A percentile compares a stretch with the other conserved stretches of the same genome.
Evolutionary conservation across 2,888 invertebrate genomes (phyloP).

Genomic region (Drosophila kambysellisi): DNA sequence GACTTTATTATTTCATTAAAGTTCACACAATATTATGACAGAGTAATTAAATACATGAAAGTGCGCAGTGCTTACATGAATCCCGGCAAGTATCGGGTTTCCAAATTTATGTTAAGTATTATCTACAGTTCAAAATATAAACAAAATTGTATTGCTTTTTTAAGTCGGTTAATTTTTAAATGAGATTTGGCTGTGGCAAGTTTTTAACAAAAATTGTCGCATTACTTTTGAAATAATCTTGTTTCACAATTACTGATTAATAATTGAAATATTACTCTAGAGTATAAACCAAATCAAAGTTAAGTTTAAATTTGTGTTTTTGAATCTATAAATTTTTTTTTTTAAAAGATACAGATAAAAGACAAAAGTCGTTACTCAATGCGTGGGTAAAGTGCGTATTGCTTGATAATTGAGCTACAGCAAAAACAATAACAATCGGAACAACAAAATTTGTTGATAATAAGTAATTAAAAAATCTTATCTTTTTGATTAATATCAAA

Average conservation of each 20-base stretch:
- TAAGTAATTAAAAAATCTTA: conserved; percentile 70
- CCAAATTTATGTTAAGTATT: background rate
- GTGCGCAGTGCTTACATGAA: background rate
- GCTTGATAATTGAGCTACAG: background rate
- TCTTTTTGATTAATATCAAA: conserved; percentile 40
- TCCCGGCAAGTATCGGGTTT: background rate
- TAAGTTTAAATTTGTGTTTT: background rate
- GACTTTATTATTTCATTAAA: conserved; percentile 17
- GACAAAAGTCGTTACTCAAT: conserved; percentile 2
- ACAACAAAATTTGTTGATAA: conserved; percentile 30
- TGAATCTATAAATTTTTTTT: background rate
- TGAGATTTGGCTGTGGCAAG: background rate
- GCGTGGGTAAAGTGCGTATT: conserved; percentile 27
- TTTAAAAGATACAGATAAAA: conserved; percentile 3
- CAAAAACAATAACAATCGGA: conserved; percentile 14
- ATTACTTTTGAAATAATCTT: background rate
- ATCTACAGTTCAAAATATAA: background rate
- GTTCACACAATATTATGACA: conserved; percentile 20
- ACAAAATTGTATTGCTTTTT: background rate
- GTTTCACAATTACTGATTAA: background rate
- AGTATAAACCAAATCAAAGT: background rate
- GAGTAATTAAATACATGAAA: background rate
- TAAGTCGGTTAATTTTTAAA: background rate
- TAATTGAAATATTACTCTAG: background rate
- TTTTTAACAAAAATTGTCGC: background rate